These are phyloP conservation scores for Norana najaformis DNA, from an alignment of 2,888 invertebrate species.

Conservation along the genomic window DNA sequence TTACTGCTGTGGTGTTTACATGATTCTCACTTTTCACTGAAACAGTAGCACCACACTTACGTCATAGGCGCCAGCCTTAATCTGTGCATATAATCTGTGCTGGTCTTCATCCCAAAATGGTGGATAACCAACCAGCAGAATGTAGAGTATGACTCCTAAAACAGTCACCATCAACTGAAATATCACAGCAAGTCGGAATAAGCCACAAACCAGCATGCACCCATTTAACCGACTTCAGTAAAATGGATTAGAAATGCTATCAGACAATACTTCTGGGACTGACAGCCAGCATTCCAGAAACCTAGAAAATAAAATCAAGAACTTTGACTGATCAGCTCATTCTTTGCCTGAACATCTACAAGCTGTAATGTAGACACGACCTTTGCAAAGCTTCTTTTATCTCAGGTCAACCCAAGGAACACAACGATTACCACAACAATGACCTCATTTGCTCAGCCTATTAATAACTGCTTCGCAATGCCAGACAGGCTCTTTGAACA, in stretches of 20 bases:
- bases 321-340: background rate
- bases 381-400: background rate
- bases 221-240: too few species aligned
- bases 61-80: slow-evolving; percentile 98
- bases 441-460: background rate
- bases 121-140: slow-evolving; percentile 97
- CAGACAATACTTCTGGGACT: too few species aligned
- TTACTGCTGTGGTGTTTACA: too few species aligned
- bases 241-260: too few species aligned
- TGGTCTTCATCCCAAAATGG: slow-evolving; percentile 99
- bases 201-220: background rate
- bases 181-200: background rate
- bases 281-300: background rate
- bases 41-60: slow-evolving; percentile 68
- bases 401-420: background rate
- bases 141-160: slow-evolving; percentile 91
- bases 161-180: background rate
- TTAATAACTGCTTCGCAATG: background rate
- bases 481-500: background rate
- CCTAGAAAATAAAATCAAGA: background rate
- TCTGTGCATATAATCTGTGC: slow-evolving; percentile 97
- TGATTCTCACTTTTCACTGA: background rate
- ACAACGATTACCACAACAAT: background rate
- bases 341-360: too few species aligned
- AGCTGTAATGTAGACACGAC: background rate